These are phyloP conservation scores for Cylloceria caligata DNA, from an alignment of 2,888 invertebrate genomes.

Conservation along the genomic window DNA sequence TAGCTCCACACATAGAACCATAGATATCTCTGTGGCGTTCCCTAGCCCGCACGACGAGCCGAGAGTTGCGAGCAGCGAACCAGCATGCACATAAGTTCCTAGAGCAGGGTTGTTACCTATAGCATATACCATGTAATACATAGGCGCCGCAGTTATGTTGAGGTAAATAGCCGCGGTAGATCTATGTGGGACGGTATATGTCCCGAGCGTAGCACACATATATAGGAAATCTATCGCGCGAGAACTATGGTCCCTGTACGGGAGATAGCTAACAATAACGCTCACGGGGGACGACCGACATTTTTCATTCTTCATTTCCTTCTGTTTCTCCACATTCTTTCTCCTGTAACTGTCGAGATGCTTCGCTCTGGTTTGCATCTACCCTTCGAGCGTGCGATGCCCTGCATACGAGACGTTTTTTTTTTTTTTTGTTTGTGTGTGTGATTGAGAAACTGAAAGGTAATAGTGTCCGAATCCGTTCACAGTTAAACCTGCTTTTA, in stretches of 20 bases:
- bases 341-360: constrained; percentile 9
- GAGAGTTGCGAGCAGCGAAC: constrained; percentile 4
- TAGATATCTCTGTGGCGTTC: constrained; percentile 25
- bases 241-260: constrained; percentile 12
- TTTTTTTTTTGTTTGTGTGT: too few species aligned
- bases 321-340: not conserved
- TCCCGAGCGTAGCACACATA: not conserved
- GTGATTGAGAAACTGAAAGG: not conserved
- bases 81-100: constrained; percentile 40
- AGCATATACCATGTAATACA: constrained; percentile 2
- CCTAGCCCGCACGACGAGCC: not conserved
- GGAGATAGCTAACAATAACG: constrained; percentile 42
- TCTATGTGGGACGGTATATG: constrained; percentile 3
- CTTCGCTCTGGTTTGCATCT: not conserved
- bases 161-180: constrained; percentile 1
- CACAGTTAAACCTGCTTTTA: too few species aligned
- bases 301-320: constrained; percentile 27
- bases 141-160: constrained; percentile 37
- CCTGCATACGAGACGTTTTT: not conserved
- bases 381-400: not conserved
- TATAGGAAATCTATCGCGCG: not conserved
- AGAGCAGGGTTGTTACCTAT: constrained; percentile 9
- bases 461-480: not conserved
- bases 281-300: constrained; percentile 12
- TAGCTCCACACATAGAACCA: constrained; percentile 16